These are phyloP conservation scores for Sus cebifrons DNA, from an alignment of 2,797 vertebrate species.

Conservation along the genomic window DNA sequence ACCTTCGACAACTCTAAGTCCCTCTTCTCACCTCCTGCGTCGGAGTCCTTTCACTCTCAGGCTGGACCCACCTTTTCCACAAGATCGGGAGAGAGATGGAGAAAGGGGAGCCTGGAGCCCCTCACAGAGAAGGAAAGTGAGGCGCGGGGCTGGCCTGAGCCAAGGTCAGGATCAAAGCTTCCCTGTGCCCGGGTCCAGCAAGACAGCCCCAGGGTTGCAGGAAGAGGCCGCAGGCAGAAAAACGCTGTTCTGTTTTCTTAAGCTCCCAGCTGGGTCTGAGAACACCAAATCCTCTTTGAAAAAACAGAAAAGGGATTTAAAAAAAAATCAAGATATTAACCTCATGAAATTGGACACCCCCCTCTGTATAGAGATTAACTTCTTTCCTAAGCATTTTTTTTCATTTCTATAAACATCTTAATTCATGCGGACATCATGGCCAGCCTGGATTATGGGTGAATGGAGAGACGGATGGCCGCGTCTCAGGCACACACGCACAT, in stretches of 20 bases:
- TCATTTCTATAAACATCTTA: conserved; percentile 83
- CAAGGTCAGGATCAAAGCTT: neutral
- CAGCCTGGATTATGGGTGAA: conserved; percentile 69
- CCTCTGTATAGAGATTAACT: conserved; percentile 77
- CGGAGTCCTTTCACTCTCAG: neutral
- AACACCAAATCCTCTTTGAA: conserved; percentile 87
- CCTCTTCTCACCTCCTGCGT: neutral
- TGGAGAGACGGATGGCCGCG: conserved; percentile 1
- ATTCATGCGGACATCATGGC: conserved; percentile 54
- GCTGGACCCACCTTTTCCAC: neutral
- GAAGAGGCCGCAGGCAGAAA: conserved; percentile 40
- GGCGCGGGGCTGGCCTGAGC: neutral
- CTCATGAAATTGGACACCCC: conserved; percentile 74
- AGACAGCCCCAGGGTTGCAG: neutral
- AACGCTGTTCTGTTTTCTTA: conserved; percentile 64
- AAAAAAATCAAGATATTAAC: conserved; percentile 85
- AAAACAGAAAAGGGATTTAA: conserved; percentile 80
- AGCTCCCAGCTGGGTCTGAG: conserved; percentile 80
- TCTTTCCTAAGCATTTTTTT: conserved; percentile 72
- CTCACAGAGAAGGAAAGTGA: neutral
- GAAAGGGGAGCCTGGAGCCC: neutral
- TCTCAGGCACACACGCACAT: neutral
- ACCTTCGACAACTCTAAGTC: neutral
- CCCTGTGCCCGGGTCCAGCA: neutral
- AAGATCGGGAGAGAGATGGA: neutral